Evolutionary conservation across 2,113 vertebrate species (phyloP), one percentile per base, ranked within the genome.

Genomic region (Trogon surrucura): DNA sequence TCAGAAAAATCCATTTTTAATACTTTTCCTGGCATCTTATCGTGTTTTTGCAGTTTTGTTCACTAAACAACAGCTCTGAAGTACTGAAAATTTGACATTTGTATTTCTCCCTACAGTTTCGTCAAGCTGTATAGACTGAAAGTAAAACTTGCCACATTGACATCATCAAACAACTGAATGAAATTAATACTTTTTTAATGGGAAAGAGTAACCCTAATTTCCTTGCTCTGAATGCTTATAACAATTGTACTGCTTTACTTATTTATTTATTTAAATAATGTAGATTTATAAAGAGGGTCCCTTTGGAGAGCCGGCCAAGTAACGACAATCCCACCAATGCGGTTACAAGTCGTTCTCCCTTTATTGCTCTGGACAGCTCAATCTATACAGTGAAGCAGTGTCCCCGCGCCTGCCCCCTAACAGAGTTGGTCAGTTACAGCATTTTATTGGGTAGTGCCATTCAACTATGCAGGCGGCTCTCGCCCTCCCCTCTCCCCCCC

Each of bases 1-100:
- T 15, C 44, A 86, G 80, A 91, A 93, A 88, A 89, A 93, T 75
- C 38, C 25, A 41, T 81, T 90, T 95, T 95, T 74, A 91, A 91
- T 92, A 41, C 72, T 87, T 94, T 78, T 92, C 41, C 56, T 94
- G 64, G 38, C 72, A 67, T 90, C 57, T 74, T 77, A 61, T 29
- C 25, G 57, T 88, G 20, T 62, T 95, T 94, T 81, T 71, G 23
- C n/a, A 69, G 13, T 84, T 84, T 79, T 84, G 13, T 77, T 92
- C 75, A 57, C 32, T 78, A 58, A 95, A 90, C n/a, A 92, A 74
- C 74, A 88, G 57, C 50, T 86, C 72, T 83, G 45, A 88, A 84
- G 48, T 67, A 73, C 71, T 82, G 51, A 56, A 79, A 83, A 79
- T 36, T 61, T 90, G 78, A 72, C 75, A 53, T 66, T 77, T 66